phyloP scores from a whole-genome alignment of 2,113 vertebrate genomes.

The Uria lomvia region DNA sequence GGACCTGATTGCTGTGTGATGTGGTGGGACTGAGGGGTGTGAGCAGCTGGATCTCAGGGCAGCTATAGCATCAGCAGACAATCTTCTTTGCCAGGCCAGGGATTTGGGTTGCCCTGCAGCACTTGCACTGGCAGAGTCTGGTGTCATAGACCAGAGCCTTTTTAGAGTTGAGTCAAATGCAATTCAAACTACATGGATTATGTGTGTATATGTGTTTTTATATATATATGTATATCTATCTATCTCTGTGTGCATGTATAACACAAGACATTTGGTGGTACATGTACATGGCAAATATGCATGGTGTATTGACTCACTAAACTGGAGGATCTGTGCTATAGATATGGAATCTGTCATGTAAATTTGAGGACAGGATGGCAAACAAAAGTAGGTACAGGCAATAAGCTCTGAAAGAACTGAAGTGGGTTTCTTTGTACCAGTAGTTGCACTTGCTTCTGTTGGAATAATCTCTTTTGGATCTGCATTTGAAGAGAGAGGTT shows the following conservation, averaged over 20 bases:
- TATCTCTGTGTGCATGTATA: accelerated
- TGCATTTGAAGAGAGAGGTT: background rate
- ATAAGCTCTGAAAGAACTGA: background rate
- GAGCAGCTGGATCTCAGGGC: background rate
- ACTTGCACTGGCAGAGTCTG: background rate
- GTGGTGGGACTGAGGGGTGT: background rate
- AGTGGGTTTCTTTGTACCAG: background rate
- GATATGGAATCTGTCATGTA: background rate
- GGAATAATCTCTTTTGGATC: background rate
- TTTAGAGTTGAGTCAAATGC: background rate
- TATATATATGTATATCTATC: background rate
- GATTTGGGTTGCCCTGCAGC: background rate
- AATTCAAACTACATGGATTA: background rate
- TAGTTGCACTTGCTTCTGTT: background rate
- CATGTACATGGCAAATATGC: accelerated
- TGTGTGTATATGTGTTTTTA: background rate
- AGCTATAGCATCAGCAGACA: background rate
- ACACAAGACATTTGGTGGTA: background rate
- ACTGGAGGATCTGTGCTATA: background rate
- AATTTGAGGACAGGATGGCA: background rate
- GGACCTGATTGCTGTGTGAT: background rate
- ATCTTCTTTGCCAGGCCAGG: background rate
- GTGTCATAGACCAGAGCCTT: accelerated
- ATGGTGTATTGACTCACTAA: background rate
- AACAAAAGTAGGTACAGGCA: background rate